A percentile compares a stretch with the other conserved stretches of the same genome.
Evolutionary conservation across 2,888 invertebrate genomes (phyloP).

Genomic region (Carterocephalus palaemon): DNA sequence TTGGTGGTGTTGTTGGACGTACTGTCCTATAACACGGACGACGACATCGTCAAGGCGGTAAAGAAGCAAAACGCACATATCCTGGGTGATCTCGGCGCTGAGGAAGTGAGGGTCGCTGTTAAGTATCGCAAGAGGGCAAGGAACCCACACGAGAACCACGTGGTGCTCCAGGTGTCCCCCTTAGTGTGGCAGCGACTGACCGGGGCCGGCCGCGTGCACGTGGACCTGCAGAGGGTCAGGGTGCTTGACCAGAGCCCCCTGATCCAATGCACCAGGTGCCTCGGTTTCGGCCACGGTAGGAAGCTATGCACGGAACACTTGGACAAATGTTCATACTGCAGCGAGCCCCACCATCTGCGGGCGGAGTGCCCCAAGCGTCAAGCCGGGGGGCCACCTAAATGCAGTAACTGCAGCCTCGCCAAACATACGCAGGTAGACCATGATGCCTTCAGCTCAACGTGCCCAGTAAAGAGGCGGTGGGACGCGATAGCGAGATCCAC

Average conservation of each 20-base stretch:
- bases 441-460: not conserved
- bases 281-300: not conserved
- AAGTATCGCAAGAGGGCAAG: not conserved
- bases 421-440: not conserved
- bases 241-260: not conserved
- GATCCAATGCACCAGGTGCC: not conserved
- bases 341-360: not conserved
- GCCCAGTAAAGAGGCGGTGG: not conserved
- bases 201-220: not conserved
- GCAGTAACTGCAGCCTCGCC: no score
- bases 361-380: no score
- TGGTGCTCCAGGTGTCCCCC: constrained; percentile 10
- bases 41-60: not conserved
- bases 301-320: not conserved
- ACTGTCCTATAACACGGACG: not conserved
- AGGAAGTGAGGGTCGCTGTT: not conserved
- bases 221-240: not conserved
- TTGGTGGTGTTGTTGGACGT: not conserved
- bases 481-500: no score
- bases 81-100: not conserved
- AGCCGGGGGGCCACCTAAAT: no score
- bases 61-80: not conserved
- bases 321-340: not conserved
- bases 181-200: constrained; percentile 9
- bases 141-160: constrained; percentile 9